phyloP scores from a whole-genome alignment of 1,140 invertebrate species.

The Hylaeus volcanicus region DNA sequence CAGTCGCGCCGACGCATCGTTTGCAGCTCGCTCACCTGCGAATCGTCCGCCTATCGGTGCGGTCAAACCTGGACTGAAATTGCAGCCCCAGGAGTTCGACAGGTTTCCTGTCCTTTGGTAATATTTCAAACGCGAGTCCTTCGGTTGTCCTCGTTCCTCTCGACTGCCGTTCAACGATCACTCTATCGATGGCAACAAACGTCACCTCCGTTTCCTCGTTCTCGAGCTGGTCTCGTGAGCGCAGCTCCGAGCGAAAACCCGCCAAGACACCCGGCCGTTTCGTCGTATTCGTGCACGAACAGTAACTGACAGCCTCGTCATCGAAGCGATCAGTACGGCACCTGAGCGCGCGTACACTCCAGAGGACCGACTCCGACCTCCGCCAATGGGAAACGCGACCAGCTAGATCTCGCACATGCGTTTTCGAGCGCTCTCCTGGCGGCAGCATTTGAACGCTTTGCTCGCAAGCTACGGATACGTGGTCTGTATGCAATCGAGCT shows the following conservation, averaged over 20 bases:
- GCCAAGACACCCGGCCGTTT: conserved; percentile 56
- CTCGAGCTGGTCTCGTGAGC: conserved; percentile 51
- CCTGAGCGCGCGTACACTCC: conserved; percentile 46
- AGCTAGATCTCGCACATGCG: background rate
- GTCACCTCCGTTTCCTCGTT: conserved; percentile 56
- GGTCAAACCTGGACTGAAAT: conserved; percentile 43
- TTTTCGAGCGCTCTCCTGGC: background rate
- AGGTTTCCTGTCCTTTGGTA: background rate
- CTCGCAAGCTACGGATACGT: too few relatives aligned
- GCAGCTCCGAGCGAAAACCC: conserved; percentile 59
- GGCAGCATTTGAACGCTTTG: conserved; percentile 16
- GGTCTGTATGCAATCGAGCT: too few relatives aligned
- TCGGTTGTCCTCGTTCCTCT: background rate
- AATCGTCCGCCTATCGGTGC: conserved; percentile 50
- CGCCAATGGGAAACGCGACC: background rate
- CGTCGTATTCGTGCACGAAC: conserved; percentile 65
- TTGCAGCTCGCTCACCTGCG: conserved; percentile 51
- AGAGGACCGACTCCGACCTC: background rate
- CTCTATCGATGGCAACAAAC: conserved; percentile 35
- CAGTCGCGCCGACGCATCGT: conserved; percentile 49
- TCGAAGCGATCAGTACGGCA: conserved; percentile 59
- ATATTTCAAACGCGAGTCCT: background rate
- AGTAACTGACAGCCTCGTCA: conserved; percentile 58
- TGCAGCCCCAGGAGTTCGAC: conserved; percentile 26
- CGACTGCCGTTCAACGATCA: background rate